Evolutionary conservation across 2,113 vertebrate species (phyloP), one percentile per base, ranked within the genome.

Genomic region (Gasterosteus nipponicus): DNA sequence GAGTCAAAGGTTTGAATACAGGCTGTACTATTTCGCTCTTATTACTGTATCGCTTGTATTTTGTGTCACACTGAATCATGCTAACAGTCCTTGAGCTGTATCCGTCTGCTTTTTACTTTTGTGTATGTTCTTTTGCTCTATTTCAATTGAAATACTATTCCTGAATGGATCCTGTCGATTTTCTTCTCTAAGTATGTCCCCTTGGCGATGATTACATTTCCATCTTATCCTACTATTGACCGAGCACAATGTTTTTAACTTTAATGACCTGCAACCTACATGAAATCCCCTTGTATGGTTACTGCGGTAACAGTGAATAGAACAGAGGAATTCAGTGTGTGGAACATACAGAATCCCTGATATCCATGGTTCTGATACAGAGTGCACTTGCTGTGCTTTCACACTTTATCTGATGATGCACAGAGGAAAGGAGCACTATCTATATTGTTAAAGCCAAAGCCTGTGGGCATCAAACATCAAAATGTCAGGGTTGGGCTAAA

Each of bases 401-500:
- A 85, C 82, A 89, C 86, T 80, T 84, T 88, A 86, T 91, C 87
- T 85, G 87, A 92, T 89, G 88, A 84, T 81, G 75, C 85, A 80
- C 85, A 77, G 72, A 81, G 84, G 85, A 84, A 89, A 83, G 84
- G 35, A 89, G 77, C 83, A 73, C 89, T 89, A 87, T 90, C 87
- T 78, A 85, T 86, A 91, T 82, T 90, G 87, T 91, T 88, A 88
- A 90, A 88, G 82, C 82, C 73, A 82, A 90, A 86, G 86, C 87
- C 90, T 86, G 71, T 86, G 91, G 91, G 91, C 85, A 87, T 91
- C 86, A 87, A 92, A 89, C 81, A 92, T 91, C 89, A 82, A 93
- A 91, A 93, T 94, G 91, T 93, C 92, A 93, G 85, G 87, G 81
- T 74, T 89, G 77, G 87, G 87, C 89, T 90, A 92, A 92, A 92